Percentiles rank a stretch among this genome's conserved stretches.
Conservation (phyloP, 2,797 vertebrate species). For the Leuciscus waleckii region DNA sequence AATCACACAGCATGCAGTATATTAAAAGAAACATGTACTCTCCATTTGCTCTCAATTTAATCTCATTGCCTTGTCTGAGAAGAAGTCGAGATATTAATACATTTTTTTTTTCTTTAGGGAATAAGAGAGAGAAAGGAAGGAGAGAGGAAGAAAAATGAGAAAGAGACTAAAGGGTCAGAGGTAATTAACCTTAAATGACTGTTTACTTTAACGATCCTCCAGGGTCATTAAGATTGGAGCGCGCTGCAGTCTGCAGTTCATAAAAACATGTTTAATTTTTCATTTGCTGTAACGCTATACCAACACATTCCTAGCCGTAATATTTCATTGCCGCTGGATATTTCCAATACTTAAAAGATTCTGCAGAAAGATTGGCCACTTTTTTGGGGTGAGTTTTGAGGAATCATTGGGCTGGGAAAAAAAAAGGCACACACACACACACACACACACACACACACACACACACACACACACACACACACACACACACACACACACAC, state of each 20-base stretch:
- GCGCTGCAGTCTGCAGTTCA: conserved; percentile 28
- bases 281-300: conserved; percentile 12
- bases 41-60: conserved; percentile 9
- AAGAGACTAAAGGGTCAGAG: conserved; percentile 49
- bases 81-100: not conserved
- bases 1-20: not conserved
- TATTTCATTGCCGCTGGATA: not conserved
- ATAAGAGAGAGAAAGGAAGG: not conserved
- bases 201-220: conserved; percentile 56
- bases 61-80: not conserved
- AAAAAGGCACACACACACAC: not conserved
- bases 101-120: not conserved
- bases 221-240: conserved; percentile 14
- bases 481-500: not conserved
- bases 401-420: not conserved
- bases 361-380: not conserved
- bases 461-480: not conserved
- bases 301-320: conserved; percentile 12
- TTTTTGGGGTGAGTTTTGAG: not conserved
- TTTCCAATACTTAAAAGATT: conserved; percentile 28
- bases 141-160: conserved; percentile 9
- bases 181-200: conserved; percentile 68
- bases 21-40: not conserved
- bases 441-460: not conserved
- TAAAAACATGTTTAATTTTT: conserved; percentile 36